A percentile compares a stretch with the other conserved stretches of the same genome.
phyloP scores from a whole-genome alignment of 2,888 invertebrate genomes.

The Acronicta leporina region DNA sequence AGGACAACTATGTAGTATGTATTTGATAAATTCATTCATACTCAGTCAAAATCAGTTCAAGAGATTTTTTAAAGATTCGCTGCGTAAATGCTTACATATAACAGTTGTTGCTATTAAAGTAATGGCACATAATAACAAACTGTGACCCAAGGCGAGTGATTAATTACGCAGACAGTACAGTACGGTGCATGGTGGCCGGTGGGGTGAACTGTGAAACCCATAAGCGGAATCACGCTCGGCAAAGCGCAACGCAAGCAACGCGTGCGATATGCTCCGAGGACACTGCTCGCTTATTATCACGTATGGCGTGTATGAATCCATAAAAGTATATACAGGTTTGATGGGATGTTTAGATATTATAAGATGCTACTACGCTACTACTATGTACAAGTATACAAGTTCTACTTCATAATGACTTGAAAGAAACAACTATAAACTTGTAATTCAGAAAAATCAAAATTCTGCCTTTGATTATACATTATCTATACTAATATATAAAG shows the following conservation, averaged over 20 bases:
- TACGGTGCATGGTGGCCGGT: constrained; percentile 29
- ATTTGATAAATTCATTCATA: no score
- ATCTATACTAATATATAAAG: no score
- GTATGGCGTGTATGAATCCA: neutral
- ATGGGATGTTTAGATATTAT: no score
- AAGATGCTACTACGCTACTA: no score
- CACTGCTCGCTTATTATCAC: constrained; percentile 19
- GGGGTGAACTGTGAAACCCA: constrained; percentile 33
- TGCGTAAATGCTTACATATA: constrained; percentile 11
- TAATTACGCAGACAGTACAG: constrained; percentile 42
- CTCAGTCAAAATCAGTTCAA: constrained; percentile 1
- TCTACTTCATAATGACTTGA: no score
- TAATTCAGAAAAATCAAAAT: no score
- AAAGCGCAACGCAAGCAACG: constrained; percentile 63
- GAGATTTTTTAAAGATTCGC: constrained; percentile 6
- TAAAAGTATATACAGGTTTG: no score
- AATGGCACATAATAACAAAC: constrained; percentile 41
- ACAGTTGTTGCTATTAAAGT: constrained; percentile 34
- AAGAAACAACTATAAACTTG: no score
- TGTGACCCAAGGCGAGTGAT: constrained; percentile 40
- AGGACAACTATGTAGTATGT: no score
- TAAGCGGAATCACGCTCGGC: constrained; percentile 73
- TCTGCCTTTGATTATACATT: no score
- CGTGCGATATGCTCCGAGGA: constrained; percentile 75
- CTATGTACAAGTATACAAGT: no score